A percentile compares a stretch with the other conserved stretches of the same genome.
phyloP scores from a whole-genome alignment of 2,888 invertebrate species.

The Camponotus fellah region DNA sequence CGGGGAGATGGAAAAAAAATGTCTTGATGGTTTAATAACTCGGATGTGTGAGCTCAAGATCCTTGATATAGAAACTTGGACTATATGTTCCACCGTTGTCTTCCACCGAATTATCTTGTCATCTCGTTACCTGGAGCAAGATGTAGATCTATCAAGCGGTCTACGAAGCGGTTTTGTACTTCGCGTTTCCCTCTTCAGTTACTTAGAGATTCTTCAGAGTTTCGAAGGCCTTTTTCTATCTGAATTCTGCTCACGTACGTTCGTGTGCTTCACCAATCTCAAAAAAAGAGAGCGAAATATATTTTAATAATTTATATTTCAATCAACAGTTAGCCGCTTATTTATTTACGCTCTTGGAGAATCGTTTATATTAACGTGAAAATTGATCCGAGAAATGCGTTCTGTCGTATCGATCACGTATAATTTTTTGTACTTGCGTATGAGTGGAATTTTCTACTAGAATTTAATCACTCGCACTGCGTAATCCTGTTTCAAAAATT shows the following conservation, averaged over 20 bases:
- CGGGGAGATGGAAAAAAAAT: background rate
- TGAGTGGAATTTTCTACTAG: background rate
- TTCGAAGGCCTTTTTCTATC: conserved; percentile 44
- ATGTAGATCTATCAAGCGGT: conserved; percentile 67
- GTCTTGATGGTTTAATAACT: conserved; percentile 29
- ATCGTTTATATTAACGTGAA: background rate
- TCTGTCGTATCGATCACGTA: background rate
- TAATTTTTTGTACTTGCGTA: background rate
- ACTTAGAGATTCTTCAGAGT: conserved; percentile 27
- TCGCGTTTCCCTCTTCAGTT: conserved; percentile 50
- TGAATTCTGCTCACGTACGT: conserved; percentile 50
- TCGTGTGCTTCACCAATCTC: conserved; percentile 34
- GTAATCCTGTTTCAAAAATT: background rate
- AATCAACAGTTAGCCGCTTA: conserved; percentile 20
- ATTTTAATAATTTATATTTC: conserved; percentile 27
- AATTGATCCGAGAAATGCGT: conserved; percentile 5
- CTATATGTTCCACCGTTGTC: conserved; percentile 53
- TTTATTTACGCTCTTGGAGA: background rate
- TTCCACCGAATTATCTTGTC: conserved; percentile 64
- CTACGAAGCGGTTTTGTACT: conserved; percentile 64
- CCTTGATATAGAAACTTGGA: conserved; percentile 57
- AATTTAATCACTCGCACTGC: background rate
- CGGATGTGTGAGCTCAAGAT: conserved; percentile 41
- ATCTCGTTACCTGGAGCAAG: conserved; percentile 63
- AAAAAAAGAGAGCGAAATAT: conserved; percentile 1